Evolutionary conservation across 2,113 vertebrate genomes (phyloP).

Genomic region (Phaethon lepturus): DNA sequence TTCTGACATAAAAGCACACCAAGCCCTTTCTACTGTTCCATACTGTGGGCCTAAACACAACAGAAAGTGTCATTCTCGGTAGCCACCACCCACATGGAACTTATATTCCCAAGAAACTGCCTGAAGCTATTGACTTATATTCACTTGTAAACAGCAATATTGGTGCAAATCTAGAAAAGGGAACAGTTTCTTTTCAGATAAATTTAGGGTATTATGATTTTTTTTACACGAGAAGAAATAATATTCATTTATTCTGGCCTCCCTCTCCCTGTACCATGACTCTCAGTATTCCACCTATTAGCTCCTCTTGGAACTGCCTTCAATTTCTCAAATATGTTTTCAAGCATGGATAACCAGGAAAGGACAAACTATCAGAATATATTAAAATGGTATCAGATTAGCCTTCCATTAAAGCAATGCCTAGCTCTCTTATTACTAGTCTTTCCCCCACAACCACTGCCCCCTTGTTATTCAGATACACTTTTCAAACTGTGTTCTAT

Average conservation of each 20-base stretch:
- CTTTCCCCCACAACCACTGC: not conserved
- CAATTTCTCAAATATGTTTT: not conserved
- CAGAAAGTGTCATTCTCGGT: slow-evolving; percentile 56
- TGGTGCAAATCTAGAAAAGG: not conserved
- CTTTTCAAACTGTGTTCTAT: not conserved
- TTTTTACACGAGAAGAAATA: not conserved
- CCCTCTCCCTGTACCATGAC: not conserved
- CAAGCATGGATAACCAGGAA: not conserved
- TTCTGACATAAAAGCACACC: slow-evolving; percentile 91
- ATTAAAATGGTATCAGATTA: not conserved
- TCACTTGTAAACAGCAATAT: slow-evolving; percentile 6
- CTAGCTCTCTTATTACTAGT: not conserved
- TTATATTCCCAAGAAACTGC: slow-evolving; percentile 44
- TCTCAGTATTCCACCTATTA: not conserved
- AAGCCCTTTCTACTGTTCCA: slow-evolving; percentile 92
- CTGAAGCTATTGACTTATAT: slow-evolving; percentile 13
- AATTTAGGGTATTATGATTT: not conserved
- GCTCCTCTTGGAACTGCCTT: not conserved
- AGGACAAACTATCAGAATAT: not conserved
- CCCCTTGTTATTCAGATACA: not conserved
- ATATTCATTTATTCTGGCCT: not conserved
- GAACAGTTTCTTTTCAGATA: not conserved
- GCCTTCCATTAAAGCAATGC: not conserved
- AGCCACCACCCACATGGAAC: slow-evolving; percentile 51
- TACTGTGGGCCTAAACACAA: slow-evolving; percentile 91